Conservation (phyloP, 2,797 vertebrate genomes). For the Sarcophilus harrisii region DNA sequence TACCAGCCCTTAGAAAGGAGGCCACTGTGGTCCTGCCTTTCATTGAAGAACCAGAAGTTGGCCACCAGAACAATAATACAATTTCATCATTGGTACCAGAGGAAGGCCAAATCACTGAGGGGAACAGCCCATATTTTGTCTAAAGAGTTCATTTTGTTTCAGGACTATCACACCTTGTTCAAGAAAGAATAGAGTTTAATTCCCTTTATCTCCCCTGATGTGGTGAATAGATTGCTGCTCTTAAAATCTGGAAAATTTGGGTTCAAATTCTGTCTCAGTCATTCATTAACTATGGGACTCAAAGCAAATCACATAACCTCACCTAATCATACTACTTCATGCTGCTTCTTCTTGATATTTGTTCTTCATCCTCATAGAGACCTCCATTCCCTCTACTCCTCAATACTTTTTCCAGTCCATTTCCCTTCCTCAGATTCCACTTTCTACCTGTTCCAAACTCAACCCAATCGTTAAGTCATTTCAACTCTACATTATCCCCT, state of each 20-base stretch:
- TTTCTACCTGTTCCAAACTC: too few relatives aligned
- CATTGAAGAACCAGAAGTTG: background rate
- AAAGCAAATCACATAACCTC: background rate
- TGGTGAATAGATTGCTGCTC: background rate
- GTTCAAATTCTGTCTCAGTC: background rate
- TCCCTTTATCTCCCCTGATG: background rate
- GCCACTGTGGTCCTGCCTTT: background rate
- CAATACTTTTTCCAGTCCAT: background rate
- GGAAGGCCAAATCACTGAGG: background rate
- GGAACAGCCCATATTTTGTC: background rate
- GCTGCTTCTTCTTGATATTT: background rate
- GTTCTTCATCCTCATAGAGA: background rate
- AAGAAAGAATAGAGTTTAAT: background rate
- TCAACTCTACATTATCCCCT: too few relatives aligned
- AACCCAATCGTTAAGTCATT: too few relatives aligned
- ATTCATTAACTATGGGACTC: background rate
- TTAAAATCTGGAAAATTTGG: background rate
- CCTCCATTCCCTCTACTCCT: background rate
- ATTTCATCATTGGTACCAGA: background rate
- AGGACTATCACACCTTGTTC: background rate
- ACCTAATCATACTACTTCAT: background rate
- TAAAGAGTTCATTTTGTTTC: background rate
- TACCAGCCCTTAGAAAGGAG: background rate
- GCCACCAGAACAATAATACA: background rate
- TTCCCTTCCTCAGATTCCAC: background rate